A percentile compares a stretch with the other conserved stretches of the same genome.
phyloP scores from a whole-genome alignment of 1,140 invertebrate genomes.

The Agrypnia vestita region DNA sequence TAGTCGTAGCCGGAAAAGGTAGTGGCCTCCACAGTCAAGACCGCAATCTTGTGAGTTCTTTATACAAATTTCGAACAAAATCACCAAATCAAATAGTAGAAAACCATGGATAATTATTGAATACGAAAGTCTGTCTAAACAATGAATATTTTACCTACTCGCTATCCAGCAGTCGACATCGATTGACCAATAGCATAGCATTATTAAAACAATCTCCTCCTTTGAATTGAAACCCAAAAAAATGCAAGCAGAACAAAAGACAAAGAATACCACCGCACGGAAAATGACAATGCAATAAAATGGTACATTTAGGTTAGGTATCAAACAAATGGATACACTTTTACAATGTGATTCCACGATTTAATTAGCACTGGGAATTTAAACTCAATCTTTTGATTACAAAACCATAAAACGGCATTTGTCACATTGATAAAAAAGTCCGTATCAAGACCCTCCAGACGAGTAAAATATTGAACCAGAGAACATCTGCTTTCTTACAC shows the following conservation, averaged over 20 bases:
- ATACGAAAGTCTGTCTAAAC: not conserved
- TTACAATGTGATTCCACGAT: not conserved
- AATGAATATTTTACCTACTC: not conserved
- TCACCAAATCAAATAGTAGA: too few species aligned
- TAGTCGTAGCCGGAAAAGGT: too few species aligned
- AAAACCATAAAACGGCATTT: too few species aligned
- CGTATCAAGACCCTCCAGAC: too few species aligned
- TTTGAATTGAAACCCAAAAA: not conserved
- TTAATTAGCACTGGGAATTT: slow-evolving; percentile 14
- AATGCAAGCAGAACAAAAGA: slow-evolving; percentile 5
- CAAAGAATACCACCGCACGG: not conserved
- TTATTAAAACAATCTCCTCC: slow-evolving; percentile 15
- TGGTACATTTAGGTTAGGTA: not conserved
- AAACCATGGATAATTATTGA: too few species aligned
- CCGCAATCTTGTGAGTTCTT: too few species aligned
- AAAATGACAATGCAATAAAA: slow-evolving; percentile 6
- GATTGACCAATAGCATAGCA: slow-evolving; percentile 25
- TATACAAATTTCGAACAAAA: too few species aligned
- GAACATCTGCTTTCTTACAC: not conserved
- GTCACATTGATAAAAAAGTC: too few species aligned
- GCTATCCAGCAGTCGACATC: not conserved
- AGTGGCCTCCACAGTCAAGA: too few species aligned
- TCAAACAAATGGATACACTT: not conserved
- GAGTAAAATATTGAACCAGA: too few species aligned
- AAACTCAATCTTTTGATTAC: not conserved